Percentiles rank a stretch among this genome's conserved stretches.
These are phyloP conservation scores for Cosmia trapezina DNA, from an alignment of 2,888 invertebrate species.

Conservation along the genomic window DNA sequence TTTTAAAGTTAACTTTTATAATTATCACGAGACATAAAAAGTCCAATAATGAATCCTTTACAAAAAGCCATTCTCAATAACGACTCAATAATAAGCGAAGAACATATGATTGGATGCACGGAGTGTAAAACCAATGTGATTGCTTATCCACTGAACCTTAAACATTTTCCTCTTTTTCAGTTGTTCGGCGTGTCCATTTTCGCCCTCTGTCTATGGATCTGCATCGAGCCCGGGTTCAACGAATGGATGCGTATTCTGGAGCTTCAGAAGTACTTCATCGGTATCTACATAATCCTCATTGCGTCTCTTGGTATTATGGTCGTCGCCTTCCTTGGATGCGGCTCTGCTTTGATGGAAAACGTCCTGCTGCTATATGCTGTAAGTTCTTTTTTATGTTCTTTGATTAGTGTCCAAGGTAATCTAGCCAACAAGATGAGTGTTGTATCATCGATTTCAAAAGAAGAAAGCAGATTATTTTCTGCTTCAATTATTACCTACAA, in stretches of 20 bases:
- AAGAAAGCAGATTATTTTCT: background rate
- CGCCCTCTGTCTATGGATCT: constrained; percentile 95
- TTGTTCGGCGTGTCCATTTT: constrained; percentile 94
- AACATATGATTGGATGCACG: constrained; percentile 16
- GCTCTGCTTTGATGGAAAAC: constrained; percentile 95
- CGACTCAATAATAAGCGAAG: constrained; percentile 9
- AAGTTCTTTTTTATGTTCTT: constrained; percentile 80
- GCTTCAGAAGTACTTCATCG: constrained; percentile 95
- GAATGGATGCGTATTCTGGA: constrained; percentile 95
- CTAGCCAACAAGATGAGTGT: too few species aligned
- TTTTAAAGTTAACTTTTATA: background rate
- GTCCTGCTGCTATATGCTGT: constrained; percentile 92
- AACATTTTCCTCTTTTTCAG: constrained; percentile 86
- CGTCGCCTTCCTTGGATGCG: constrained; percentile 95
- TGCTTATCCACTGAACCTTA: constrained; percentile 13
- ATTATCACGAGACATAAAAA: background rate
- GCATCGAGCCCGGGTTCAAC: constrained; percentile 94
- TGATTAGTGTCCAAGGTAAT: too few species aligned
- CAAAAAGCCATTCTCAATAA: constrained; percentile 18
- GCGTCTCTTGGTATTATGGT: constrained; percentile 93
- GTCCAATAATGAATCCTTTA: background rate
- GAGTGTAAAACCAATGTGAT: constrained; percentile 28
- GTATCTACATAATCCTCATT: constrained; percentile 95
- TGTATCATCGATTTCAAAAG: background rate
- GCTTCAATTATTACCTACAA: background rate